Percentiles rank a stretch among this genome's conserved stretches.
Evolutionary conservation across 1,140 invertebrate species (phyloP).

Genomic region (Neodiprion pinetum): DNA sequence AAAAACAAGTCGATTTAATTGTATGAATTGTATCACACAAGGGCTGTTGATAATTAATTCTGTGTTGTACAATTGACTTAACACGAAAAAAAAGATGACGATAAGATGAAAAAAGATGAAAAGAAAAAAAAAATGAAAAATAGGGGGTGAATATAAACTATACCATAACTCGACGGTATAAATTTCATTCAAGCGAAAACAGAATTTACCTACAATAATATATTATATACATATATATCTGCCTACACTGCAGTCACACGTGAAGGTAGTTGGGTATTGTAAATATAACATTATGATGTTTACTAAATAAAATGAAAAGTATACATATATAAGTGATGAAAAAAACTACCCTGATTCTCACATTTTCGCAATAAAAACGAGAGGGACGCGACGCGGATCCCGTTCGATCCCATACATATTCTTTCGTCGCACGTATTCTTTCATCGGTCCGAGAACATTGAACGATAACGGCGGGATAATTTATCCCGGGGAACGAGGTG

Average conservation of each 20-base stretch:
- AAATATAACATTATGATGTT: slow-evolving; percentile 50
- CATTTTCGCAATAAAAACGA: no score
- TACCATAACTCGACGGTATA: background rate
- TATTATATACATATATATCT: background rate
- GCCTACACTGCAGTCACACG: slow-evolving; percentile 46
- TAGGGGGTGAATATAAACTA: background rate
- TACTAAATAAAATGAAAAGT: slow-evolving; percentile 47
- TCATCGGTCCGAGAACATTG: no score
- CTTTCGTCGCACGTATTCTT: no score
- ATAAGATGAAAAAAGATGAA: background rate
- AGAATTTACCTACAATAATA: background rate
- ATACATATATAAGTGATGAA: background rate
- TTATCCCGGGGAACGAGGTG: no score
- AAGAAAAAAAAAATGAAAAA: background rate
- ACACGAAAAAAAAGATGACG: background rate
- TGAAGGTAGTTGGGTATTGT: slow-evolving; percentile 53
- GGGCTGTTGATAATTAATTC: background rate
- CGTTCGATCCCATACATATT: no score
- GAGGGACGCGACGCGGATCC: no score
- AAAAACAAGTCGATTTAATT: background rate
- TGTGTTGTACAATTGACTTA: background rate
- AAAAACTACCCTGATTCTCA: no score
- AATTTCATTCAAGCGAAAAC: background rate
- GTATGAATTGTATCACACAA: background rate
- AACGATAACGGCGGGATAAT: no score